These are phyloP conservation scores for Atrina japonica DNA, from an alignment of 2,888 invertebrate genomes.

Conservation along the genomic window DNA sequence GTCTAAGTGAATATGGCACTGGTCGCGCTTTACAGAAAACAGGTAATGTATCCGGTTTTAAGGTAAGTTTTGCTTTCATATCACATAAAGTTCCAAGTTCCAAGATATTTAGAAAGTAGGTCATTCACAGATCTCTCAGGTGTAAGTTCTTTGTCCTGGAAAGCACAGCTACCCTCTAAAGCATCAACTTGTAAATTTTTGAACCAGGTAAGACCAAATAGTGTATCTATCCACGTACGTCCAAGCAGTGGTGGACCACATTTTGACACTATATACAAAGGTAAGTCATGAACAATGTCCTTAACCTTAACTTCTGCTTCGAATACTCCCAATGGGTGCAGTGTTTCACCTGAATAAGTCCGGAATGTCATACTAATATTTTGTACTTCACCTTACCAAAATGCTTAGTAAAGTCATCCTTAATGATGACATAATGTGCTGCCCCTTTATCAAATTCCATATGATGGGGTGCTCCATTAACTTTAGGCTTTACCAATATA, in stretches of 20 bases:
- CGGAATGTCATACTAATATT: slow-evolving; percentile 32
- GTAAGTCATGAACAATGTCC: slow-evolving; percentile 7
- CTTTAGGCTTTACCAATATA: slow-evolving; percentile 16
- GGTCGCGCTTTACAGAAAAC: slow-evolving; percentile 42
- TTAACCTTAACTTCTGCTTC: slow-evolving; percentile 35
- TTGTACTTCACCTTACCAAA: slow-evolving; percentile 15
- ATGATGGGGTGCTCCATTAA: too few species aligned
- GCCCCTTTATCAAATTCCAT: slow-evolving; percentile 56
- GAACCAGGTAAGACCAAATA: neutral
- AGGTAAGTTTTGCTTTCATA: slow-evolving; percentile 39
- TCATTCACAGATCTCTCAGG: slow-evolving; percentile 12
- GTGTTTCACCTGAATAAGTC: slow-evolving; percentile 44
- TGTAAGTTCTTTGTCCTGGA: neutral
- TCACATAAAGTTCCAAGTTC: slow-evolving; percentile 33
- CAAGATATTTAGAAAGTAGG: slow-evolving; percentile 23
- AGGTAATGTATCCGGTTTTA: too few species aligned
- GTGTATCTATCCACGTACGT: slow-evolving; percentile 42
- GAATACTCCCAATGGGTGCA: slow-evolving; percentile 23
- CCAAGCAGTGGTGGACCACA: slow-evolving; percentile 45
- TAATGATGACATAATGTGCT: slow-evolving; percentile 46
- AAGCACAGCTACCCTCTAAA: neutral
- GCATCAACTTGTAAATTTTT: slow-evolving; percentile 17
- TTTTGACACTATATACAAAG: slow-evolving; percentile 42
- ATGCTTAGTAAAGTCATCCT: slow-evolving; percentile 22
- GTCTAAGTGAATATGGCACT: slow-evolving; percentile 48